These are phyloP conservation scores for Tanypteryx hageni DNA, from an alignment of 2,888 invertebrate genomes.

Conservation along the genomic window DNA sequence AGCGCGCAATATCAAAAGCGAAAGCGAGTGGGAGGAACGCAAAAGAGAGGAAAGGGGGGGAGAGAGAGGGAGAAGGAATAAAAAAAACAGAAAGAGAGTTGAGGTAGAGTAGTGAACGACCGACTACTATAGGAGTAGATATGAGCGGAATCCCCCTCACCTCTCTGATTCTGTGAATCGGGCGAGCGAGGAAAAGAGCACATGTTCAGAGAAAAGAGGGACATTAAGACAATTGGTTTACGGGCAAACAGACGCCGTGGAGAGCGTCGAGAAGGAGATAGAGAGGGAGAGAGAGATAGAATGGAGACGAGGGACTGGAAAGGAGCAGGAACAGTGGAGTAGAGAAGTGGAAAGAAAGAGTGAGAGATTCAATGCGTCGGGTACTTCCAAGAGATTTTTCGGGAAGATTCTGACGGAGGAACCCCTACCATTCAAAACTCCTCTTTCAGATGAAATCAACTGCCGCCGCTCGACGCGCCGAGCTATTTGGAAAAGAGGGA, in stretches of 20 bases:
- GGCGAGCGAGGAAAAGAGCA: not conserved
- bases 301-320: not conserved
- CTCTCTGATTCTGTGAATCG: not conserved
- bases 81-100: not conserved
- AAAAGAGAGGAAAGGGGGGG: not conserved
- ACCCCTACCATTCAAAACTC: slow-evolving; percentile 54
- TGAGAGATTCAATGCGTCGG: slow-evolving; percentile 36
- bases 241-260: slow-evolving; percentile 9
- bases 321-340: not conserved
- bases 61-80: not conserved
- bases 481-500: not conserved
- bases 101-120: no score
- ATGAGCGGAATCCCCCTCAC: not conserved
- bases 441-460: slow-evolving; percentile 61
- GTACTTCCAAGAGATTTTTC: slow-evolving; percentile 59
- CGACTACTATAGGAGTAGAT: not conserved
- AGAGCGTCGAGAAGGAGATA: not conserved
- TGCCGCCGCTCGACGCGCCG: slow-evolving; percentile 24
- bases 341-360: not conserved
- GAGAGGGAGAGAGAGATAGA: not conserved
- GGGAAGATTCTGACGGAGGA: slow-evolving; percentile 37
- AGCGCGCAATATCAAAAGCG: not conserved
- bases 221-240: not conserved
- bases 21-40: not conserved
- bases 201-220: not conserved